A percentile compares a stretch with the other conserved stretches of the same genome.
These are phyloP conservation scores for Aurelia sp. DNA, from an alignment of 30 jellyfish, hydroid and myxozoan species.

Conservation along the genomic window DNA sequence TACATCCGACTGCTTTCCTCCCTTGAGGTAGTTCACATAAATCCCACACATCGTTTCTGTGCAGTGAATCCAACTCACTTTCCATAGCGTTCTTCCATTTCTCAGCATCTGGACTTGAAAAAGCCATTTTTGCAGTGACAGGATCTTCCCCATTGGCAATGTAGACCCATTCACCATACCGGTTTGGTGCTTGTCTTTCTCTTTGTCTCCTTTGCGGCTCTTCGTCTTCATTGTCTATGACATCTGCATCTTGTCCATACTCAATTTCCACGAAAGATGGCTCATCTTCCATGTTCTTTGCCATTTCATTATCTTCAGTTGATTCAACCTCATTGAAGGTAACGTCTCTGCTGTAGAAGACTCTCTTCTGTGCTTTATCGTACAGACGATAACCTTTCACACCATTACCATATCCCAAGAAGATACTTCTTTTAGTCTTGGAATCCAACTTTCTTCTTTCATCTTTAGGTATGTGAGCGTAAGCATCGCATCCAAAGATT, in stretches of 20 bases:
- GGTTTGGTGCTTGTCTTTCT: constrained; percentile 38
- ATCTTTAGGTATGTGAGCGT: constrained; percentile 61
- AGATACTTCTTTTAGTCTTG: constrained; percentile 24
- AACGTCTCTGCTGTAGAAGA: too few species aligned
- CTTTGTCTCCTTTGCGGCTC: neutral
- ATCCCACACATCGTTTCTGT: constrained; percentile 59
- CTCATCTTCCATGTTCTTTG: neutral
- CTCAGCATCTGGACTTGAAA: constrained; percentile 11
- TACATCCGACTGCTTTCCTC: constrained; percentile 39
- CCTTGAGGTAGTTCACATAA: constrained; percentile 38
- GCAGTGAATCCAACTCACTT: constrained; percentile 40
- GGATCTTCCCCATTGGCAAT: constrained; percentile 46
- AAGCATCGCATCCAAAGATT: constrained; percentile 68
- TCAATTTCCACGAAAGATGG: neutral
- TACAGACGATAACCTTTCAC: constrained; percentile 43
- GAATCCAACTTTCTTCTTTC: constrained; percentile 56
- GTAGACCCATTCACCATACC: constrained; percentile 44
- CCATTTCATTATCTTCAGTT: too few species aligned
- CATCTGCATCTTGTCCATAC: neutral
- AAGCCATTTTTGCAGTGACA: constrained; percentile 8
- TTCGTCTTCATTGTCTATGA: neutral
- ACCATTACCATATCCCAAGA: constrained; percentile 38
- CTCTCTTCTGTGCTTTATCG: constrained; percentile 9
- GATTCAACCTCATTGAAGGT: too few species aligned
- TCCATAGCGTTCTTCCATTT: constrained; percentile 57